Evolutionary conservation across 1,140 invertebrate genomes (phyloP).

Genomic region (Coptotermes formosanus): DNA sequence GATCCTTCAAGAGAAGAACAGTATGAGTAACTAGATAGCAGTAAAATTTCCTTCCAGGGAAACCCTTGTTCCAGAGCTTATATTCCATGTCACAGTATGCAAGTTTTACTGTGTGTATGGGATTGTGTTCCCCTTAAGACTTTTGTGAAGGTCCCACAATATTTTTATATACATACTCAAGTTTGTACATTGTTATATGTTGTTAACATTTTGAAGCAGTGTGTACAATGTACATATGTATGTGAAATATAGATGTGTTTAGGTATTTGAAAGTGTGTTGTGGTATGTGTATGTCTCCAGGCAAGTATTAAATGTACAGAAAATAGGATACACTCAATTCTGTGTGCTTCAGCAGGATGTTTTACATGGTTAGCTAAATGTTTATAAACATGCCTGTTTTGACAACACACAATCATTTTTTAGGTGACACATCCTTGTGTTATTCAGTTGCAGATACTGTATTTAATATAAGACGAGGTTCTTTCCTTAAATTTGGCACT

Average conservation of each 20-base stretch:
- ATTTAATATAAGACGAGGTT: no score
- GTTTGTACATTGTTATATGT: conserved; percentile 2
- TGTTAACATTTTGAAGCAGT: background rate
- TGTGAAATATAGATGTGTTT: conserved; percentile 19
- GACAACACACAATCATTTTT: no score
- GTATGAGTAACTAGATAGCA: conserved; percentile 31
- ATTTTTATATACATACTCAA: background rate
- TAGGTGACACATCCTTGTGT: no score
- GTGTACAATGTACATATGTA: background rate
- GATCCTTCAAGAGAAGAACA: conserved; percentile 65
- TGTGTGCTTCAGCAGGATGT: no score
- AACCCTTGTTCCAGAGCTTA: background rate
- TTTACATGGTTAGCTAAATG: no score
- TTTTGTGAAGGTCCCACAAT: background rate
- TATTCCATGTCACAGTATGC: background rate
- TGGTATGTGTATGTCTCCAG: no score
- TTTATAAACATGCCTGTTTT: no score
- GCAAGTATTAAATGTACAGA: no score
- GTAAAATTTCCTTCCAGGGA: background rate
- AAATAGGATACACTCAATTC: no score
- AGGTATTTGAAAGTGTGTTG: background rate
- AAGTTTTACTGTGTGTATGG: background rate
- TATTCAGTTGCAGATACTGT: no score
- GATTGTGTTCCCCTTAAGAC: background rate
- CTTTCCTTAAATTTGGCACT: no score